Conservation (phyloP, 2,113 vertebrate species). For the Malurus melanocephalus region DNA sequence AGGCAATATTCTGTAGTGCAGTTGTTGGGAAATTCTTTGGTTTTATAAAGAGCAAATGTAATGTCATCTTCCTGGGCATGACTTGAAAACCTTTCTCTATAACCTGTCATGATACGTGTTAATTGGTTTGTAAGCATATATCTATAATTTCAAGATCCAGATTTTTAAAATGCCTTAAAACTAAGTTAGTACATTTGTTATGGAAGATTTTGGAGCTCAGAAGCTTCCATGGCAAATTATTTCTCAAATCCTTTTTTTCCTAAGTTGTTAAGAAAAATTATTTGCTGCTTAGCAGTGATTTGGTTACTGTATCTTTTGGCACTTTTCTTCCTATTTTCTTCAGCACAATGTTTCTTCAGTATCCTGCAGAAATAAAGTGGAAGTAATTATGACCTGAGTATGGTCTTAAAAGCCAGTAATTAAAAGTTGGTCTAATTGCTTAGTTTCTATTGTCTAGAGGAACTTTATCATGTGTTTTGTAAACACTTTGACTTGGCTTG, state of each 20-base stretch:
- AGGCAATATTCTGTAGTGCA: not conserved
- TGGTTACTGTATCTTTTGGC: not conserved
- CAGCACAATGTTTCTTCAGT: not conserved
- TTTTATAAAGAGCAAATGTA: not conserved
- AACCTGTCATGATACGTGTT: not conserved
- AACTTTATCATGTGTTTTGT: constrained; percentile 17
- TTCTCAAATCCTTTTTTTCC: not conserved
- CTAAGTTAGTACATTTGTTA: not conserved
- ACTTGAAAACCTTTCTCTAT: not conserved
- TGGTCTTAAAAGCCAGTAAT: constrained; percentile 15
- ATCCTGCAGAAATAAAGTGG: not conserved
- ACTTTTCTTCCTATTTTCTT: not conserved
- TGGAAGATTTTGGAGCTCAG: not conserved
- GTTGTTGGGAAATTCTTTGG: not conserved
- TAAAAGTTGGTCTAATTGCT: constrained; percentile 38
- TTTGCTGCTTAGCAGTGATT: not conserved
- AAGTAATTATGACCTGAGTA: not conserved
- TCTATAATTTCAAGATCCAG: not conserved
- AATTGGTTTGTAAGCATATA: not conserved
- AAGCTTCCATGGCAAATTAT: not conserved
- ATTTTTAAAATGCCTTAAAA: not conserved
- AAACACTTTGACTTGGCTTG: constrained; percentile 15
- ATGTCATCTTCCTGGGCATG: not conserved
- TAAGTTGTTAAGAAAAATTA: not conserved
- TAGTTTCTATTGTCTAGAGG: not conserved